These are phyloP conservation scores for Agrilus mali DNA, from an alignment of 2,888 invertebrate species.

Conservation along the genomic window DNA sequence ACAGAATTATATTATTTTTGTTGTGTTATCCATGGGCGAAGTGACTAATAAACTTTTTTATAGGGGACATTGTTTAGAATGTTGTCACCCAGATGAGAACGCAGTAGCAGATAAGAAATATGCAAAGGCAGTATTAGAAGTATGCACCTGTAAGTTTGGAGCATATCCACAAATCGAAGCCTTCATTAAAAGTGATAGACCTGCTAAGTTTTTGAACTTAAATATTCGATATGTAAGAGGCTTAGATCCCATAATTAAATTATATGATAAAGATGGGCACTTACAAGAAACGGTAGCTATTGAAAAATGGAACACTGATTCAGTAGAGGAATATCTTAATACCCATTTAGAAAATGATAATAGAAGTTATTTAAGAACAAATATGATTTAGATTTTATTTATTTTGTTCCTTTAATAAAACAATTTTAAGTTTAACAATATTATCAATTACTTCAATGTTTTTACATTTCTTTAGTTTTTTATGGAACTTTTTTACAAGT, in stretches of 20 bases:
- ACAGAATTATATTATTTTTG: too few relatives aligned
- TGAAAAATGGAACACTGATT: conserved; percentile 98
- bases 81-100: conserved; percentile 65
- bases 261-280: conserved; percentile 73
- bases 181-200: conserved; percentile 88
- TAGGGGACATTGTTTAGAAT: conserved; percentile 60
- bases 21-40: too few relatives aligned
- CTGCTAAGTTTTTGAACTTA: conserved; percentile 81
- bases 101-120: conserved; percentile 59
- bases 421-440: conserved; percentile 31
- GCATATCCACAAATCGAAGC: conserved; percentile 98
- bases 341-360: conserved; percentile 62
- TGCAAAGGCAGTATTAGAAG: conserved; percentile 84
- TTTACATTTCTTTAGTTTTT: conserved; percentile 55
- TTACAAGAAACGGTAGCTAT: conserved; percentile 85
- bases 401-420: neutral
- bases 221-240: conserved; percentile 88
- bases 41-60: conserved; percentile 7
- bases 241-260: conserved; percentile 84
- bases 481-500: conserved; percentile 56
- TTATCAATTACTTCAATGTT: conserved; percentile 50
- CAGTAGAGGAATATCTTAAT: conserved; percentile 90
- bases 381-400: conserved; percentile 35
- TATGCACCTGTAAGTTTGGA: conserved; percentile 97
- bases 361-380: conserved; percentile 46